Evolutionary conservation across 2,888 invertebrate genomes (phyloP), one percentile per base, ranked within the genome.

Genomic region (Parelbella ahira): DNA sequence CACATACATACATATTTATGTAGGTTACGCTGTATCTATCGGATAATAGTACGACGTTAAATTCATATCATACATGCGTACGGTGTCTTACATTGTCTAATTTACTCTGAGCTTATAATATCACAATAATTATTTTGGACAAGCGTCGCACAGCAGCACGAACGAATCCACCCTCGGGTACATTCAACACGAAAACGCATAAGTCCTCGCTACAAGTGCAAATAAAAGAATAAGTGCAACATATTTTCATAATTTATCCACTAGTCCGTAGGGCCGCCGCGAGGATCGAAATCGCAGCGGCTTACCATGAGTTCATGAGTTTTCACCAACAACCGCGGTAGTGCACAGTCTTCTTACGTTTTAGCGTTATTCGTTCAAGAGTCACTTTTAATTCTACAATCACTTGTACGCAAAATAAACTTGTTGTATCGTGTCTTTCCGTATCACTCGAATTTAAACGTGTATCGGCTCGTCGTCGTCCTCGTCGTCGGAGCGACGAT

Each of bases 401-500:
- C 30, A 32, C 28, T 39, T 39, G 32, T 32, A 39, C 32, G 32
- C 19, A 25, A 39, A 13, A 21, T 38, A 30, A 39, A 13, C 9
- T 32, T 29, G 29, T 37, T 9, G 11, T 20, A 19, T 21, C 24
- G 30, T 32, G n/a, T 10, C 25, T 19, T 30, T 38, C 45, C 47
- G 44, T 11, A 38, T 50, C 54, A 55, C 60, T 56, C 53, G 44
- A n/a, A 46, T 47, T 77, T 83, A 91, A 55, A 91, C 91, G 60
- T 91, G 90, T 60, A 91, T 91, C 13, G 91, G 86, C 62, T 91
- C 91, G 47, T 91, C 91, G 48, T 90, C 91, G 36, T 90, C 90
- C 37, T 90, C 90, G 13, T 86, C 86, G 20, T 86, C 87, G 10
- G 83, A 70, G 49, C 77, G 84, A 53, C 81, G 69, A 44, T 86